A percentile compares a stretch with the other conserved stretches of the same genome.
These are phyloP conservation scores for Zaprionus tsacasi DNA, from an alignment of 1,140 invertebrate species.

Conservation along the genomic window DNA sequence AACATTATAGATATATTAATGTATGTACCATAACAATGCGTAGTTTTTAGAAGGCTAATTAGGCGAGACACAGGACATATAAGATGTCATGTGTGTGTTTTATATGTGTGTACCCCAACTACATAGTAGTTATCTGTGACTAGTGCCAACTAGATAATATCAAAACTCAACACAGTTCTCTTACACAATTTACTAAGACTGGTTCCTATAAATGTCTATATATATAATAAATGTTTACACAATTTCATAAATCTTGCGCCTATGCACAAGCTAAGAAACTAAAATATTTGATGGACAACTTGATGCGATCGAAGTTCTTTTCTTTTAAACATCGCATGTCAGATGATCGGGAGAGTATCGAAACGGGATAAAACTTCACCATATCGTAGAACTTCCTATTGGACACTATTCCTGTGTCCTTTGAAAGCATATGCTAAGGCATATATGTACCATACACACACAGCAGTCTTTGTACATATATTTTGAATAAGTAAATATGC, in stretches of 20 bases:
- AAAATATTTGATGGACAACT: not conserved
- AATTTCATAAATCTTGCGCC: not conserved
- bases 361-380: not conserved
- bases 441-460: not conserved
- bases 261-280: not conserved
- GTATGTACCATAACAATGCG: not conserved
- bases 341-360: constrained; percentile 7
- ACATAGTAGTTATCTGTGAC: not conserved
- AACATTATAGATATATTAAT: constrained; percentile 14
- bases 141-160: constrained; percentile 10
- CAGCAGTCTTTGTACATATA: constrained; percentile 11
- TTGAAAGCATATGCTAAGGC: not conserved
- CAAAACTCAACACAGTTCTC: not conserved
- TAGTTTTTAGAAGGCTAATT: constrained; percentile 1
- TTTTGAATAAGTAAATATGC: not conserved
- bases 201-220: constrained; percentile 5
- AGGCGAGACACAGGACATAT: not conserved
- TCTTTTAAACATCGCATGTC: not conserved
- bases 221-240: constrained; percentile 7
- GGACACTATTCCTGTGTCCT: not conserved
- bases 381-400: not conserved
- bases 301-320: not conserved
- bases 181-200: constrained; percentile 1
- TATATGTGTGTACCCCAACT: constrained; percentile 8
- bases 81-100: constrained; percentile 6